Percentiles rank a stretch among this genome's conserved stretches.
phyloP scores from a whole-genome alignment of 2,888 invertebrate species.

The Thyatira batis region DNA sequence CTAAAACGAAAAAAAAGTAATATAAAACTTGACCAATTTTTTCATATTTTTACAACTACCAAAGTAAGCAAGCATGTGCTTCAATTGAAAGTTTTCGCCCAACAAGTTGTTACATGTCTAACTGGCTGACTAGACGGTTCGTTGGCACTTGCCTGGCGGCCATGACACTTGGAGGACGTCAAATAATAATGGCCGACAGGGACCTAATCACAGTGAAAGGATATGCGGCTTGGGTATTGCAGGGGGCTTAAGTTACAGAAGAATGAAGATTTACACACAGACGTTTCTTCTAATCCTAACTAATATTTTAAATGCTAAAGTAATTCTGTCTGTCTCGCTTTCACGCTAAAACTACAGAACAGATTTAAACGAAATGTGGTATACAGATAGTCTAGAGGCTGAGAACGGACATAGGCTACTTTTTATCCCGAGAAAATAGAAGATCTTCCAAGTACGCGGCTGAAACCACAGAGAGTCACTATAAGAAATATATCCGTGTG shows the following conservation, averaged over 20 bases:
- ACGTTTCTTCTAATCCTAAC: too few relatives aligned
- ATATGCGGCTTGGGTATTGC: slow-evolving; percentile 12
- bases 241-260: slow-evolving; percentile 9
- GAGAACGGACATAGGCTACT: too few relatives aligned
- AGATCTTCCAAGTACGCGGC: too few relatives aligned
- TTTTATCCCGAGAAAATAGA: too few relatives aligned
- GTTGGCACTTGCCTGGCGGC: slow-evolving; percentile 13
- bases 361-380: too few relatives aligned
- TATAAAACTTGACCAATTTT: neutral
- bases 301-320: too few relatives aligned
- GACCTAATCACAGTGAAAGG: slow-evolving; percentile 44
- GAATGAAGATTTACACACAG: slow-evolving; percentile 8
- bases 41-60: neutral
- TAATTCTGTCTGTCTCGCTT: too few relatives aligned
- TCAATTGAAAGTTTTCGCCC: neutral
- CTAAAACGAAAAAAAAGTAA: neutral
- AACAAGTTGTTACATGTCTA: neutral
- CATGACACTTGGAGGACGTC: slow-evolving; percentile 16
- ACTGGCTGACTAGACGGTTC: neutral
- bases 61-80: neutral
- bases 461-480: slow-evolving; percentile 6
- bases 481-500: too few relatives aligned
- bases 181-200: slow-evolving; percentile 40
- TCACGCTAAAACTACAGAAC: too few relatives aligned
- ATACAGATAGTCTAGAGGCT: too few relatives aligned